Evolutionary conservation across 2,113 vertebrate species (phyloP).

Genomic region (Spea multiplicata): DNA sequence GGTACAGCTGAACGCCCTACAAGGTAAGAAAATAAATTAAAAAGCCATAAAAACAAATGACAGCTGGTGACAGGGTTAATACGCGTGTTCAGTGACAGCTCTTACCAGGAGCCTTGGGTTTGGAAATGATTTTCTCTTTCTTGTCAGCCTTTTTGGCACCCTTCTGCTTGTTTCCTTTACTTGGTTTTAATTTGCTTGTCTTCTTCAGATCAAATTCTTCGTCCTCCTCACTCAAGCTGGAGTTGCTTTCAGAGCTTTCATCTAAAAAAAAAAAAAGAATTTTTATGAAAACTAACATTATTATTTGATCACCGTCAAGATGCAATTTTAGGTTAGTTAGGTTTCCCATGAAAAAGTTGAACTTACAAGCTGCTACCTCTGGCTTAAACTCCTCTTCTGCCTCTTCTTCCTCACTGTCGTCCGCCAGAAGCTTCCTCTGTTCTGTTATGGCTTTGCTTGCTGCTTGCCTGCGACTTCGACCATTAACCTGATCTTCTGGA

Average conservation of each 20-base stretch:
- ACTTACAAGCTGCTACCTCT: slow-evolving; percentile 13
- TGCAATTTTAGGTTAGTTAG: no score
- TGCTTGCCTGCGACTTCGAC: slow-evolving; percentile 12
- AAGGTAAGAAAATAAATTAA: background rate
- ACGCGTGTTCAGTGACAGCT: background rate
- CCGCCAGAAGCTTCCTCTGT: slow-evolving; percentile 31
- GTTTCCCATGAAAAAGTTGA: background rate
- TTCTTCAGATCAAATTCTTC: slow-evolving; percentile 27
- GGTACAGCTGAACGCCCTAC: background rate
- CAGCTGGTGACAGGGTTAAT: background rate
- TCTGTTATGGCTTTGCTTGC: slow-evolving; percentile 26
- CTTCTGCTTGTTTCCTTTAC: slow-evolving; percentile 3
- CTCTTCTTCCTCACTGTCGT: slow-evolving; percentile 24
- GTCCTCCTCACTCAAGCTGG: slow-evolving; percentile 15
- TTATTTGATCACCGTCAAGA: no score
- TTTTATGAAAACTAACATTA: background rate
- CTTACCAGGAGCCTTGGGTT: slow-evolving; percentile 7
- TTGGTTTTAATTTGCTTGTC: slow-evolving; percentile 2
- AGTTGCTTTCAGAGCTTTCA: slow-evolving; percentile 18
- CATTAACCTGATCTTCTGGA: background rate
- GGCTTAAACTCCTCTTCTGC: slow-evolving; percentile 33
- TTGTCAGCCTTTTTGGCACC: background rate
- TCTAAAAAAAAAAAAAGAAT: background rate
- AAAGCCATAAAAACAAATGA: background rate
- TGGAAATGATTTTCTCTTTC: slow-evolving; percentile 11